Percentiles rank a stretch among this genome's conserved stretches.
These are phyloP conservation scores for Microplitis manilae DNA, from an alignment of 2,888 invertebrate genomes.

Conservation along the genomic window DNA sequence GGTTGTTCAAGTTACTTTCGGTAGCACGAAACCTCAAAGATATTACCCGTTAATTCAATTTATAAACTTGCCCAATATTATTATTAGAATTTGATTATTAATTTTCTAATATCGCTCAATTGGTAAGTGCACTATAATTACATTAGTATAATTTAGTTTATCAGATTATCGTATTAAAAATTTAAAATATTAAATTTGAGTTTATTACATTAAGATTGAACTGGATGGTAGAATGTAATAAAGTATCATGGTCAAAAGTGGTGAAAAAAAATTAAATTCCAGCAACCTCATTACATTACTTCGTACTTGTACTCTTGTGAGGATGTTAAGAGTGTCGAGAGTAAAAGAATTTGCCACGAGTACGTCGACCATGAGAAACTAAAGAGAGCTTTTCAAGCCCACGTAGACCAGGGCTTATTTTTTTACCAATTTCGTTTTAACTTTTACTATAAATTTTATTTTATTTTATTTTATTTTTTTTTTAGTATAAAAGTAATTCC, in stretches of 20 bases:
- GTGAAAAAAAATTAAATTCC: slow-evolving; percentile 8
- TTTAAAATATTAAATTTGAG: background rate
- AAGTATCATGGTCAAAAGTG: slow-evolving; percentile 3
- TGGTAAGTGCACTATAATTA: background rate
- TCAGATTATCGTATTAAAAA: background rate
- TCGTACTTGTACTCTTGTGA: background rate
- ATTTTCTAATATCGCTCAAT: background rate
- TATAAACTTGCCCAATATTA: background rate
- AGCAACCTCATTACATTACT: slow-evolving; percentile 14
- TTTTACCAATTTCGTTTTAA: background rate
- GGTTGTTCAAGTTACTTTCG: slow-evolving; percentile 21
- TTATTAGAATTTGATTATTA: background rate
- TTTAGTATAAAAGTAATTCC: background rate
- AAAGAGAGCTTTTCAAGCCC: background rate
- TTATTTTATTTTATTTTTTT: background rate
- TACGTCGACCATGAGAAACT: background rate
- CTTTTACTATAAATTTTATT: background rate
- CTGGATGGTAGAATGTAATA: background rate
- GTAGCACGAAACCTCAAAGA: background rate
- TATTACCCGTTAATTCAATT: background rate
- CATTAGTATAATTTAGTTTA: background rate
- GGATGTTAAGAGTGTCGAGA: slow-evolving; percentile 17
- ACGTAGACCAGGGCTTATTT: background rate
- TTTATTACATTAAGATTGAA: background rate
- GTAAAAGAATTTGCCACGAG: slow-evolving; percentile 7